Percentiles rank a stretch among this genome's conserved stretches.
Evolutionary conservation across 2,888 invertebrate species (phyloP).

Genomic region (Pollenia griseotomentosa): DNA sequence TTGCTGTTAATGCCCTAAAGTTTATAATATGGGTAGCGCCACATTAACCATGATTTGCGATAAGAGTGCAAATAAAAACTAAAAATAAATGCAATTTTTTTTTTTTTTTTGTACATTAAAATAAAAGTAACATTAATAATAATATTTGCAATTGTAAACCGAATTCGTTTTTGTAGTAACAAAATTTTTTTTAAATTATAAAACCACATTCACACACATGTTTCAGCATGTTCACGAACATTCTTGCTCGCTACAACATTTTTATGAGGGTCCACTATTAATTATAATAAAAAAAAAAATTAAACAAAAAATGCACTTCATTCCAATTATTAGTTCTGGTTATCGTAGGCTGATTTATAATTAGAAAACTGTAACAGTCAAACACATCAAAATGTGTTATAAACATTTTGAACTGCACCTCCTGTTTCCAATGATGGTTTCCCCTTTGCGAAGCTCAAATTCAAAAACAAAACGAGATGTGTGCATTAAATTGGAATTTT

Average conservation of each 20-base stretch:
- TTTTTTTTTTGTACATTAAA: background rate
- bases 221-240: background rate
- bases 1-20: background rate
- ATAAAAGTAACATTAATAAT: background rate
- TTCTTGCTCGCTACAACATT: background rate
- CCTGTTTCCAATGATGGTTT: constrained; percentile 25
- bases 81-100: background rate
- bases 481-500: background rate
- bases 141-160: constrained; percentile 29
- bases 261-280: constrained; percentile 33
- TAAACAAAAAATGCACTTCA: background rate
- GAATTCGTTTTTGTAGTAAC: constrained; percentile 12
- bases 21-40: constrained; percentile 26
- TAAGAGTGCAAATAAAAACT: constrained; percentile 30
- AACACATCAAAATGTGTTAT: constrained; percentile 10
- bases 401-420: constrained; percentile 46
- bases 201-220: constrained; percentile 53
- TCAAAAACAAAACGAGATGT: background rate
- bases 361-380: constrained; percentile 39
- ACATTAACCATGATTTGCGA: constrained; percentile 32
- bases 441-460: constrained; percentile 7
- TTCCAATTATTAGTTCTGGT: constrained; percentile 52
- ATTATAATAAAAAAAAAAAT: constrained; percentile 3
- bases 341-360: constrained; percentile 56
- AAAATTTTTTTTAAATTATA: background rate